These are phyloP conservation scores for Drosophila asahinai DNA, from an alignment of 1,140 invertebrate genomes.

Conservation along the genomic window DNA sequence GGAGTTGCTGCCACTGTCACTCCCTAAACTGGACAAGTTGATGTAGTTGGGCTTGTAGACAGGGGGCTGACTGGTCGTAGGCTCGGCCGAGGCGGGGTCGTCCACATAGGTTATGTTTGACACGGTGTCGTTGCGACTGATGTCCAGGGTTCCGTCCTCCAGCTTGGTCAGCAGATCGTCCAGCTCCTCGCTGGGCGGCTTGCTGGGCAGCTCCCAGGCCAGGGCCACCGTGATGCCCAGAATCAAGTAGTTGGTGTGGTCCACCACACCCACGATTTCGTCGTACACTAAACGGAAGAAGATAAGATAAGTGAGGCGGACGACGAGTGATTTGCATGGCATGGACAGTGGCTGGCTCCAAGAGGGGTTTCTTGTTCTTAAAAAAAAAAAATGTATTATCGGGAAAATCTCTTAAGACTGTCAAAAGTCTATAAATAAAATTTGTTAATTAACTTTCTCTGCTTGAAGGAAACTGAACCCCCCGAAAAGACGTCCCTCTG, in stretches of 20 bases:
- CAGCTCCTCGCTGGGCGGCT: slow-evolving; percentile 81
- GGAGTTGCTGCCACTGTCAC: slow-evolving; percentile 41
- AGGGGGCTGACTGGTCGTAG: slow-evolving; percentile 11
- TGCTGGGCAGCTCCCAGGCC: slow-evolving; percentile 90
- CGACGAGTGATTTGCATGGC: slow-evolving; percentile 34
- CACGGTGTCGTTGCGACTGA: slow-evolving; percentile 75
- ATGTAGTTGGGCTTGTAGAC: slow-evolving; percentile 67
- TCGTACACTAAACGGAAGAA: slow-evolving; percentile 70
- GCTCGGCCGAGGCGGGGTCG: slow-evolving; percentile 31
- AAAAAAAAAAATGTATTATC: too few relatives aligned
- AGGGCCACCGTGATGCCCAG: slow-evolving; percentile 90
- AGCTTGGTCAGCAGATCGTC: slow-evolving; percentile 71
- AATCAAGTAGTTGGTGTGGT: slow-evolving; percentile 86
- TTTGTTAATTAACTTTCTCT: not conserved
- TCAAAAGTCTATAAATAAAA: not conserved
- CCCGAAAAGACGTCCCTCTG: not conserved
- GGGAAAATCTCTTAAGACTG: not conserved
- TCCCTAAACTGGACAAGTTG: slow-evolving; percentile 33
- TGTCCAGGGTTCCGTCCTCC: slow-evolving; percentile 72
- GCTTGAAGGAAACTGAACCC: not conserved
- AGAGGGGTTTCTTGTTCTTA: too few relatives aligned
- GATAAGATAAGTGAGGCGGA: slow-evolving; percentile 28
- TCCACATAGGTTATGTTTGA: slow-evolving; percentile 72
- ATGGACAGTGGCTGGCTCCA: not conserved
- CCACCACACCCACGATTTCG: slow-evolving; percentile 76